Evolutionary conservation across 1,140 invertebrate genomes (phyloP), one percentile per base, ranked within the genome.

Genomic region (Psix sp.): DNA sequence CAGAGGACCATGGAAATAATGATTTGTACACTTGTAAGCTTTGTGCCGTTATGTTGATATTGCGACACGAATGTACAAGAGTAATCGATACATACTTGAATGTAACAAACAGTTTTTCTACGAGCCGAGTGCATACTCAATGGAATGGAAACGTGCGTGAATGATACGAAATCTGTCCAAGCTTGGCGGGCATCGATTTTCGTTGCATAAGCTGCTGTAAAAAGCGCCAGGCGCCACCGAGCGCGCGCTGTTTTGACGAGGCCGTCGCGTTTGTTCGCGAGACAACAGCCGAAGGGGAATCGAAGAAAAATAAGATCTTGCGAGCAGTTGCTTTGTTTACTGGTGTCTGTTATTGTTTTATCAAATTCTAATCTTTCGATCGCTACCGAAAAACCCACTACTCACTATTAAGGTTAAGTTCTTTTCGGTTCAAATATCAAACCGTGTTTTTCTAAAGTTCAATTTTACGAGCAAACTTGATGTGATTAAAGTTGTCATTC

Each of bases 111-210:
- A 51, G 65, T 68, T 74, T 74, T 68, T 68, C 52, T 68, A 65
- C 63, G 54, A 67, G 65, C 45, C 38, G 45, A 74, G 72, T 68
- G 63, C 72, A 68, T 68, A 65, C 63, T 67, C 52, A 67, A 74
- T 74, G 65, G 65, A 74, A 74, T 74, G 72, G 52, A 68, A 74
- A 74, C 72, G 52, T 54, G 59, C 72, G 72, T 39, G 62, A 73
- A 73, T 73, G 60, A 68, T 65, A 63, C 48, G 40, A 75, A 70
- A 75, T 68, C 59, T 65, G 54, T 52, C 54, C 65, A 54, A 65
- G 65, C 60, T 63, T 65, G 60, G 39, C 59, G 38, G n/a, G n/a
- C n/a, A 75, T 75, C 65, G 72, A 75, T 75, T 75, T 66, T 70
- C 59, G 40, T 68, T 65, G 43, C 60, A 65, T 60, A 65, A 68